These are phyloP conservation scores for Drosophila subobscura DNA, from an alignment of 1,140 invertebrate species.

Conservation along the genomic window DNA sequence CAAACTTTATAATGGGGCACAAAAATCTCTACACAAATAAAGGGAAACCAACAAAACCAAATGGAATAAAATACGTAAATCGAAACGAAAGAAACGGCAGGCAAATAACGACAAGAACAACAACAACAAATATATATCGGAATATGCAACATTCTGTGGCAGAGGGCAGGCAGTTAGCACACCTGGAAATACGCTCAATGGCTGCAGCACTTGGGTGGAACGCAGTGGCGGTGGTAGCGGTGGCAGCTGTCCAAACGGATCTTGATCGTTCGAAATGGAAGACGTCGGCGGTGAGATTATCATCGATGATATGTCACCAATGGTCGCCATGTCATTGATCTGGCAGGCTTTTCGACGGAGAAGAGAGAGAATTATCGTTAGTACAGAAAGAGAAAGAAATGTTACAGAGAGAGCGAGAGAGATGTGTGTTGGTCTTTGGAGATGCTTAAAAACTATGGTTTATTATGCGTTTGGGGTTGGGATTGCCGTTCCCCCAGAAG, in stretches of 20 bases:
- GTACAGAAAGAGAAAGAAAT: not conserved
- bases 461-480: not conserved
- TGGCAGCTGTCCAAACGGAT: conserved; percentile 83
- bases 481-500: no score
- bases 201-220: conserved; percentile 84
- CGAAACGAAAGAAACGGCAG: conserved; percentile 35
- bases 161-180: conserved; percentile 10
- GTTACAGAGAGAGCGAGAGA: not conserved
- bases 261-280: conserved; percentile 84
- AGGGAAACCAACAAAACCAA: conserved; percentile 15
- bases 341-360: conserved; percentile 68
- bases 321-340: conserved; percentile 83
- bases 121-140: conserved; percentile 14
- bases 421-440: no score
- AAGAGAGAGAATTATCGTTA: not conserved
- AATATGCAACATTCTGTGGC: conserved; percentile 14
- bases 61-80: conserved; percentile 38
- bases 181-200: conserved; percentile 84
- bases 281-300: conserved; percentile 84
- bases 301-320: conserved; percentile 77
- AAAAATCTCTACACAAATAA: conserved; percentile 32
- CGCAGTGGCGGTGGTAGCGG: conserved; percentile 83
- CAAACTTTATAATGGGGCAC: conserved; percentile 34
- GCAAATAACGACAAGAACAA: conserved; percentile 41
- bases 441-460: conserved; percentile 6